Percentiles rank a stretch among this genome's conserved stretches.
These are phyloP conservation scores for Phenganax marumi DNA, from an alignment of 92 coral and sea anemone species.

Conservation along the genomic window DNA sequence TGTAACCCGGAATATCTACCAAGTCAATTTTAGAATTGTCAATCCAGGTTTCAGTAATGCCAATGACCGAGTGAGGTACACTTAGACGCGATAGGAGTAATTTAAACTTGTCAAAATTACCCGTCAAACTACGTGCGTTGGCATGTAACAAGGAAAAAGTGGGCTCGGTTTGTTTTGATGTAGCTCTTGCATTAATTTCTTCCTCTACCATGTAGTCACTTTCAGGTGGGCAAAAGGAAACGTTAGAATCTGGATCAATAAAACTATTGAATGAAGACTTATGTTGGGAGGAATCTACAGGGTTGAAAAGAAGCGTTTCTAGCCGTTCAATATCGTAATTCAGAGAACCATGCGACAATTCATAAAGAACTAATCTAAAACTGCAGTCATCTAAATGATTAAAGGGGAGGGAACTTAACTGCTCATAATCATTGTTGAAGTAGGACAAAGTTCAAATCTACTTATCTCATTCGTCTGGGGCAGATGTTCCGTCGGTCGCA, in stretches of 20 bases:
- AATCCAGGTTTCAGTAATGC: conserved; percentile 50
- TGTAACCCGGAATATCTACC: conserved; percentile 37
- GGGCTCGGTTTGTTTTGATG: conserved; percentile 4
- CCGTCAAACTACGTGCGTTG: conserved; percentile 28
- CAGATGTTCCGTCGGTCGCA: no score
- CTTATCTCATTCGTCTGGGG: no score
- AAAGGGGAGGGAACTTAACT: not conserved
- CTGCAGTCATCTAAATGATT: conserved; percentile 6
- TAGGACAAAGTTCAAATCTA: no score
- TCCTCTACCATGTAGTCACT: conserved; percentile 31
- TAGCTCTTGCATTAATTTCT: conserved; percentile 28
- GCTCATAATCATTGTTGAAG: no score
- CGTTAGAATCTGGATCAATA: conserved; percentile 33
- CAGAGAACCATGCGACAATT: conserved; percentile 1
- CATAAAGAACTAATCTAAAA: conserved; percentile 17
- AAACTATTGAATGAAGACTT: not conserved
- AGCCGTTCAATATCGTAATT: conserved; percentile 20
- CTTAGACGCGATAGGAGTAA: conserved; percentile 22
- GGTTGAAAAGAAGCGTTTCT: conserved; percentile 11
- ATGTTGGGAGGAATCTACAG: not conserved
- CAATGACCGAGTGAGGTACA: conserved; percentile 37
- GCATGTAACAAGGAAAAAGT: conserved; percentile 35
- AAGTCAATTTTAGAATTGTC: conserved; percentile 4
- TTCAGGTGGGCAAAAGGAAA: conserved; percentile 27
- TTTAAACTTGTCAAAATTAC: conserved; percentile 45